Conservation (phyloP, 2,113 vertebrate genomes). For the Raja brachyura region DNA sequence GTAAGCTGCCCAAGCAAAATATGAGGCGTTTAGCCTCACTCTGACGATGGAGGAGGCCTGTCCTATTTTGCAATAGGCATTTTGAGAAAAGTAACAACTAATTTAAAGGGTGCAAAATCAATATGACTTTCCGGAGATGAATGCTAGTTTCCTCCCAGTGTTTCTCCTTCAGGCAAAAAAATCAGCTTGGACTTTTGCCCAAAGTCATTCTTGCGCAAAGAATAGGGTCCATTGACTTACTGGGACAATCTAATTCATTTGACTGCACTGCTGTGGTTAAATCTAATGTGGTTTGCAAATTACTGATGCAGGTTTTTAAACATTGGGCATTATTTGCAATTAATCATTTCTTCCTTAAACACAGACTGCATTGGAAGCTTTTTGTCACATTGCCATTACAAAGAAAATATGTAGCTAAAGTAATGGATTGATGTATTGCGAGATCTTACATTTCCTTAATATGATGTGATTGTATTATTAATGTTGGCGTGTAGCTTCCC, state of each 20-base stretch:
- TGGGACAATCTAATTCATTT: constrained; percentile 3
- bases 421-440: not conserved
- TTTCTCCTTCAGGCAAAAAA: not conserved
- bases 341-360: constrained; percentile 17
- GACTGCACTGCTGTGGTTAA: not conserved
- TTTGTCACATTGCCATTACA: not conserved
- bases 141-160: not conserved
- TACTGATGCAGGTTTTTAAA: not conserved
- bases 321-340: not conserved
- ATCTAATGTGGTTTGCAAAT: not conserved
- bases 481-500: not conserved
- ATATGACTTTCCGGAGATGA: not conserved
- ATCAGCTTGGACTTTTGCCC: not conserved
- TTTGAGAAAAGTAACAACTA: not conserved
- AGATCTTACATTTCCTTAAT: not conserved
- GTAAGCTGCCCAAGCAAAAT: too few species aligned
- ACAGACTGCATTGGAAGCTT: not conserved
- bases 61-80: not conserved
- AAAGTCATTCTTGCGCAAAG: not conserved
- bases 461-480: not conserved
- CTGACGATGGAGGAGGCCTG: too few species aligned
- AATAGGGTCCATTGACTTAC: constrained; percentile 17
- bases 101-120: constrained; percentile 12
- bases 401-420: not conserved
- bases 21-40: too few species aligned